Conservation (phyloP, 64 coral and sea anemone genomes). For the Acropora yongei region DNA sequence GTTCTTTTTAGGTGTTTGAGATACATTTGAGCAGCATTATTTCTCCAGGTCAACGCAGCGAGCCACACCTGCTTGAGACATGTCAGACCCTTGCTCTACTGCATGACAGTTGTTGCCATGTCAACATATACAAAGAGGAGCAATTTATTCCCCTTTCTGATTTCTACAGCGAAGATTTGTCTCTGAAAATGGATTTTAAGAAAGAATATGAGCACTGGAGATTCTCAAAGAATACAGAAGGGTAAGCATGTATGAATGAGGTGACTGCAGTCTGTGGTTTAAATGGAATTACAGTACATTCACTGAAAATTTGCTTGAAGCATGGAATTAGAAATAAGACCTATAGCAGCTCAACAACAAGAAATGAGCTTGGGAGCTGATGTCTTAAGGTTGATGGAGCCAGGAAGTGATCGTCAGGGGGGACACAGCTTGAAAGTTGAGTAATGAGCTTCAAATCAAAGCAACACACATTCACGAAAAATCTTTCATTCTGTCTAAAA, state of each 20-base stretch:
- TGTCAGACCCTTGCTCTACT: conserved; percentile 73
- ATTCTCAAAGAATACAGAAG: background rate
- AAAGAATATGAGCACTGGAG: conserved; percentile 96
- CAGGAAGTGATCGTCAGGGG: too few relatives aligned
- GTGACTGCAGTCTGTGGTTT: too few relatives aligned
- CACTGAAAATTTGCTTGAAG: too few relatives aligned
- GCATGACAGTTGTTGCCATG: conserved; percentile 48
- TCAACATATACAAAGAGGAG: background rate
- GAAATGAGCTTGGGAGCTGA: too few relatives aligned
- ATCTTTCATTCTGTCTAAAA: too few relatives aligned
- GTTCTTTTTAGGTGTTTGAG: conserved; percentile 58
- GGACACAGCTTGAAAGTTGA: too few relatives aligned
- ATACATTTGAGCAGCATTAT: conserved; percentile 69
- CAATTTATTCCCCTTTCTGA: conserved; percentile 65
- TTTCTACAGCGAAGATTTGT: conserved; percentile 96
- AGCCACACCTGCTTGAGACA: conserved; percentile 73
- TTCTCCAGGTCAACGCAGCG: conserved; percentile 62
- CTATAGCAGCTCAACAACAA: too few relatives aligned
- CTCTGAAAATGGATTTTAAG: conserved; percentile 92
- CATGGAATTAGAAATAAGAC: too few relatives aligned
- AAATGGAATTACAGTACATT: too few relatives aligned
- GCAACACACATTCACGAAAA: too few relatives aligned
- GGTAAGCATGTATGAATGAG: background rate
- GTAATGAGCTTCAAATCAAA: too few relatives aligned
- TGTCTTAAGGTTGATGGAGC: too few relatives aligned